These are phyloP conservation scores for Pteronura brasiliensis DNA, from an alignment of 2,113 vertebrate genomes.

Conservation along the genomic window DNA sequence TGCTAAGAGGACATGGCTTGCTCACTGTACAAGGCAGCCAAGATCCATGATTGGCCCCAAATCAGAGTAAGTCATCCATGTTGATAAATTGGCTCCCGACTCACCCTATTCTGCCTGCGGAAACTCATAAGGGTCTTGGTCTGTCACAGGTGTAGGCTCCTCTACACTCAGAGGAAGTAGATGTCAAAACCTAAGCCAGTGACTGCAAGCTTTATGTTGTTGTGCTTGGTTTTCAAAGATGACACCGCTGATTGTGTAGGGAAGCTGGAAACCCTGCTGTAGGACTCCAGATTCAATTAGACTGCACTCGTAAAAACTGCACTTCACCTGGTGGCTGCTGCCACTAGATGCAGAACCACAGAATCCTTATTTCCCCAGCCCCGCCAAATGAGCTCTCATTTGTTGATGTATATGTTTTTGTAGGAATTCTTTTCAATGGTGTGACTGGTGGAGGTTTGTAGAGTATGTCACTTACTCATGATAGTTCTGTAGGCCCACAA, in stretches of 20 bases:
- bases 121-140: not conserved
- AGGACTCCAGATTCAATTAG: not conserved
- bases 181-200: not conserved
- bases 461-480: not conserved
- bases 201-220: not conserved
- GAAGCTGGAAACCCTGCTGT: not conserved
- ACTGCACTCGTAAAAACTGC: not conserved
- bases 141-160: not conserved
- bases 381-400: not conserved
- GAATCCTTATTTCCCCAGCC: not conserved
- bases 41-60: not conserved
- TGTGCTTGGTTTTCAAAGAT: not conserved
- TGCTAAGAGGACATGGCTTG: not conserved
- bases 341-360: not conserved
- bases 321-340: not conserved
- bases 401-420: not conserved
- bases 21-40: not conserved
- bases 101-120: not conserved
- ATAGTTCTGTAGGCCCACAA: not conserved
- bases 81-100: not conserved
- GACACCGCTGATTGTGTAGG: not conserved
- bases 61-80: not conserved
- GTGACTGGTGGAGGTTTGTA: not conserved
- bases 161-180: not conserved
- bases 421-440: not conserved